Percentiles rank a stretch among this genome's conserved stretches.
These are phyloP conservation scores for Limonius californicus DNA, from an alignment of 1,140 invertebrate genomes.

Conservation along the genomic window DNA sequence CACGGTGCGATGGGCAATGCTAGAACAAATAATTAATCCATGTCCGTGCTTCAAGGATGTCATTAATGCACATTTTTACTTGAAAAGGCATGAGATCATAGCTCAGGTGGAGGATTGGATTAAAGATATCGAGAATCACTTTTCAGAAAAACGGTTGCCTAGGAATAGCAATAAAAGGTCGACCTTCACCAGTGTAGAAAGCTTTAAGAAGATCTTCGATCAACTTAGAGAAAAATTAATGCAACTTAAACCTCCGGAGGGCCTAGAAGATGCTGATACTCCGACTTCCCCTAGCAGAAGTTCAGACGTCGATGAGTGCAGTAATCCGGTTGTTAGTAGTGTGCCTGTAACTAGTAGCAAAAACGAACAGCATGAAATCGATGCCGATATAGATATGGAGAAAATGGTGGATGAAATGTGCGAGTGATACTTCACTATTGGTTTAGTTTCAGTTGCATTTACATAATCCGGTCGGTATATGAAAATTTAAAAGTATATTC, in stretches of 20 bases:
- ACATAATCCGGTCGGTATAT: neutral
- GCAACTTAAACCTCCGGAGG: slow-evolving; percentile 70
- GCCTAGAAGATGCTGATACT: slow-evolving; percentile 57
- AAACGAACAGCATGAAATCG: slow-evolving; percentile 46
- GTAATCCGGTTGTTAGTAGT: slow-evolving; percentile 5
- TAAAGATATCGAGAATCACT: slow-evolving; percentile 73
- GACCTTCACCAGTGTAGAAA: slow-evolving; percentile 26
- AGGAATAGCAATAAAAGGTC: slow-evolving; percentile 48
- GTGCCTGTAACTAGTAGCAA: slow-evolving; percentile 29
- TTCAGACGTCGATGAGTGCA: slow-evolving; percentile 34
- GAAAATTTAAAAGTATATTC: slow-evolving; percentile 7
- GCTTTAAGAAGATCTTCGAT: slow-evolving; percentile 32
- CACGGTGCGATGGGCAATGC: slow-evolving; percentile 93
- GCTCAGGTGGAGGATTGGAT: slow-evolving; percentile 89
- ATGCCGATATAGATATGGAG: slow-evolving; percentile 68
- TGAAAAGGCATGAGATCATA: slow-evolving; percentile 88
- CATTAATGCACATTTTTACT: slow-evolving; percentile 91
- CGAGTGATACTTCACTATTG: slow-evolving; percentile 47
- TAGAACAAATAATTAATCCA: slow-evolving; percentile 87
- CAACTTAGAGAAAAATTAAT: slow-evolving; percentile 57
- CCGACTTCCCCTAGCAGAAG: slow-evolving; percentile 43
- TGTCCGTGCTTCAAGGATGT: slow-evolving; percentile 93
- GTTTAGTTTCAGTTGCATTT: slow-evolving; percentile 5
- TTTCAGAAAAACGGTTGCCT: slow-evolving; percentile 66
- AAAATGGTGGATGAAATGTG: slow-evolving; percentile 71